A percentile compares a stretch with the other conserved stretches of the same genome.
Conservation (phyloP, 2,113 vertebrate genomes). For the Ameiurus melas region DNA sequence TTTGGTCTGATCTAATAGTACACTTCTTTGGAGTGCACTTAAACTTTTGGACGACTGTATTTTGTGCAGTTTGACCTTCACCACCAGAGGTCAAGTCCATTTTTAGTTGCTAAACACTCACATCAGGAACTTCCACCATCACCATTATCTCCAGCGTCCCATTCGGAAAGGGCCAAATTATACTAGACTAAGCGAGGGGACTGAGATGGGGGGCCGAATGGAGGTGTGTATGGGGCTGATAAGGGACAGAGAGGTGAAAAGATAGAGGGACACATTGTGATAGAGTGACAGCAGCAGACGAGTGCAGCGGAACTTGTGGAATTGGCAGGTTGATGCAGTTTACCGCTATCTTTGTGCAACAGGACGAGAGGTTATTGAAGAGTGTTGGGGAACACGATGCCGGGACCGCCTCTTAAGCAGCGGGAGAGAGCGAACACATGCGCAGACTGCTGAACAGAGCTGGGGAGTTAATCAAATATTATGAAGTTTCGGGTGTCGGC, state of each 20-base stretch:
- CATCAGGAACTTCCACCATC: not conserved
- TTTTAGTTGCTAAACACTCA: conserved; percentile 5
- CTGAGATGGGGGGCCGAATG: conserved; percentile 58
- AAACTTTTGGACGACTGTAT: not conserved
- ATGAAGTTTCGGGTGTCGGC: not conserved
- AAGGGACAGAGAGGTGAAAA: conserved; percentile 31
- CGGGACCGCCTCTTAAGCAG: not conserved
- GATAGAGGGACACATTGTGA: conserved; percentile 39
- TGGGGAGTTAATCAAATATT: conserved; percentile 1
- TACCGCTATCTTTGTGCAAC: conserved; percentile 35
- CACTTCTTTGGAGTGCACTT: not conserved
- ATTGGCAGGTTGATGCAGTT: conserved; percentile 38
- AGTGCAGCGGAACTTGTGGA: conserved; percentile 19
- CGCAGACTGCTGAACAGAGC: conserved; percentile 6
- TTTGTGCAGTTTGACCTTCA: conserved; percentile 1
- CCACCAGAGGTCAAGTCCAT: not conserved
- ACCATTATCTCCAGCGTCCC: conserved; percentile 24
- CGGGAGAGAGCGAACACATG: not conserved
- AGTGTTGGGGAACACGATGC: not conserved
- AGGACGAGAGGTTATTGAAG: conserved; percentile 42
- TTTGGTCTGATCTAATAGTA: not conserved
- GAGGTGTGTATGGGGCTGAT: conserved; percentile 45
- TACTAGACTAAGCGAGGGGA: conserved; percentile 58
- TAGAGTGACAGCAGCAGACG: conserved; percentile 36
- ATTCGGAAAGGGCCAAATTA: conserved; percentile 17